Base-by-base conservation (phyloP, 2,888 invertebrate genomes). In the Orthosia incerta region DNA sequence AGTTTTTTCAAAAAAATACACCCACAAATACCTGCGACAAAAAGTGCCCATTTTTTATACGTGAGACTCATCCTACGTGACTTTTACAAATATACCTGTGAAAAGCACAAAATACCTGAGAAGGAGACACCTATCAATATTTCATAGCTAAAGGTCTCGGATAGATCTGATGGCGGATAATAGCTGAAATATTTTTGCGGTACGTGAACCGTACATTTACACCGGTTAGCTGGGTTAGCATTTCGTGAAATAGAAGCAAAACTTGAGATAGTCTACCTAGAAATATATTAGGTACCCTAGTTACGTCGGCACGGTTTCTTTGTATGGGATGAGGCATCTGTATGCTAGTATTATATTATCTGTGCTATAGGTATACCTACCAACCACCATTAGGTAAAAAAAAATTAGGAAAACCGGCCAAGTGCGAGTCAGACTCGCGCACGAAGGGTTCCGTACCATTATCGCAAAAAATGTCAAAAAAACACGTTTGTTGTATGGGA, bases 61-160 rank as follows among this genome's bases (percentile, higher is more conserved):
- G 53, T 55, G 59, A 74, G 53, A 16, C 53, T 53, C 23, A 12
- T 5, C 20, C 80, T 80, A 80, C 76, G 76, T 76, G 76, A 80
- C 80, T 20, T n/a, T 4, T 5, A 13, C 63, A 26, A 79, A 45
- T 16, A 80, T 80, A 59, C 63, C 59, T 53, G 57, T 23, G 39
- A 46, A 61, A 79, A 46, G 56, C 46, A 46, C 45, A 57, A 79
- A 57, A 73, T 46, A 46, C 23, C 51, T 62, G 51, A 45, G 56
- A 48, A 45, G n/a, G 11, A n/a, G 53, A 59, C 53, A 45, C 20
- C 57, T 80, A 55, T 80, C 80, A 60, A 76, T 73, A 73, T 79
- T 79, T 79, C 79, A 79, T 51, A 39, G 0, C 16, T 26, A 39
- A 55, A 60, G 59, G 79, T 18, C 75, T 39, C 15, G 31, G 64